Evolutionary conservation across 1,140 invertebrate genomes (phyloP).

Genomic region (Panagrolaimus sp.): DNA sequence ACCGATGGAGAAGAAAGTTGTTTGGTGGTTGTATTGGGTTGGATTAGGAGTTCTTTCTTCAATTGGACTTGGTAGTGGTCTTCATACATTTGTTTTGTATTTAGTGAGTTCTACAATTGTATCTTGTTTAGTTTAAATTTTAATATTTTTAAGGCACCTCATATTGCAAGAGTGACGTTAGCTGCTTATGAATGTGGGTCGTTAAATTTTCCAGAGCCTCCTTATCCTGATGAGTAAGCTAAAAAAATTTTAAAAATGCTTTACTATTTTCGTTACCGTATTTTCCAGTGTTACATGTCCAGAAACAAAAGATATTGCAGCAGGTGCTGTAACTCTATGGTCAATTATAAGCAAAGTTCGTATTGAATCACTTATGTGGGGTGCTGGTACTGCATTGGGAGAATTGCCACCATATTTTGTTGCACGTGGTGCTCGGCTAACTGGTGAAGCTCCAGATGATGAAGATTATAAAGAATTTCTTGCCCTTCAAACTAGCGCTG

Average conservation of each 20-base stretch:
- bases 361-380: slow-evolving; percentile 94
- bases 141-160: slow-evolving; percentile 61
- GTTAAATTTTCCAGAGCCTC: slow-evolving; percentile 80
- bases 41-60: slow-evolving; percentile 89
- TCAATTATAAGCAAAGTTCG: slow-evolving; percentile 91
- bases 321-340: slow-evolving; percentile 64
- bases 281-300: slow-evolving; percentile 61
- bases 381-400: slow-evolving; percentile 89
- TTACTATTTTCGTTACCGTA: slow-evolving; percentile 14
- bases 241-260: slow-evolving; percentile 2
- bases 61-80: slow-evolving; percentile 89
- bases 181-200: slow-evolving; percentile 94
- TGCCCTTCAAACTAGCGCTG: slow-evolving; percentile 29
- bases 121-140: slow-evolving; percentile 20
- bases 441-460: slow-evolving; percentile 56
- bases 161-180: slow-evolving; percentile 77
- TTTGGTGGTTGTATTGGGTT: slow-evolving; percentile 86
- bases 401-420: slow-evolving; percentile 94
- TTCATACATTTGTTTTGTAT: slow-evolving; percentile 96
- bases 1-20: slow-evolving; percentile 60
- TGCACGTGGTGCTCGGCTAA: slow-evolving; percentile 70
- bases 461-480: slow-evolving; percentile 53
- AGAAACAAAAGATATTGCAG: slow-evolving; percentile 25
- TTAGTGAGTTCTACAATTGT: slow-evolving; percentile 64
- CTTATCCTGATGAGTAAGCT: slow-evolving; percentile 68